These are phyloP conservation scores for Leucoptera coffeella DNA, from an alignment of 2,888 invertebrate genomes.

Conservation along the genomic window DNA sequence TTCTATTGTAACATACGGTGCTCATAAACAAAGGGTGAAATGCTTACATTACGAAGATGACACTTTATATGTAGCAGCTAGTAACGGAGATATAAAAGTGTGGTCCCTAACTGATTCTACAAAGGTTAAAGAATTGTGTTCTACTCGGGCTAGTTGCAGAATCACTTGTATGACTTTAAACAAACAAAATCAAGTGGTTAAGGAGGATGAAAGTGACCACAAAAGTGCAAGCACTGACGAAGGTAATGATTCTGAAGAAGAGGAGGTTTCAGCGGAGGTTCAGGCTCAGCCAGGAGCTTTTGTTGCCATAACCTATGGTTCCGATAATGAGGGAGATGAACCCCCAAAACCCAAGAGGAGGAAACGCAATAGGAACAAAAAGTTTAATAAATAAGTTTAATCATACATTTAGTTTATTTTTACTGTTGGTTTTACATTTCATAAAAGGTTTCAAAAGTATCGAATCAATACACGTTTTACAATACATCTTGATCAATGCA, in stretches of 20 bases:
- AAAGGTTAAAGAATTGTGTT: slow-evolving; percentile 46
- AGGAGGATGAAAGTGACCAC: slow-evolving; percentile 18
- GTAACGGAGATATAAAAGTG: slow-evolving; percentile 72
- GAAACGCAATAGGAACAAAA: slow-evolving; percentile 23
- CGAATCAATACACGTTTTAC: too few species aligned
- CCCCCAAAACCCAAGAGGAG: slow-evolving; percentile 18
- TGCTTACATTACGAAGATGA: slow-evolving; percentile 52
- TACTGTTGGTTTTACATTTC: too few species aligned
- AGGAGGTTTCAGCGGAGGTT: slow-evolving; percentile 8
- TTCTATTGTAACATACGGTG: slow-evolving; percentile 35
- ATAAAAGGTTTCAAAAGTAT: too few species aligned
- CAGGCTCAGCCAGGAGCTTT: slow-evolving; percentile 33
- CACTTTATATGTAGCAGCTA: slow-evolving; percentile 65
- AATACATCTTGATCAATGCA: too few species aligned
- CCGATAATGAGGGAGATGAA: slow-evolving; percentile 13
- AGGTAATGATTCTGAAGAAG: slow-evolving; percentile 12
- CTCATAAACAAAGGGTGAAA: slow-evolving; percentile 64
- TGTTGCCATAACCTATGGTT: slow-evolving; percentile 29
- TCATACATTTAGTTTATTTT: too few species aligned
- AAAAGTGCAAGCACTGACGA: slow-evolving; percentile 11
- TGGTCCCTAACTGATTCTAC: slow-evolving; percentile 46
- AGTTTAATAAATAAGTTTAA: slow-evolving; percentile 3
- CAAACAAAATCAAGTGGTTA: slow-evolving; percentile 29
- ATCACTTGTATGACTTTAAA: slow-evolving; percentile 66
- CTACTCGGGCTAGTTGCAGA: slow-evolving; percentile 61